Evolutionary conservation across 2,888 invertebrate species (phyloP).

Genomic region (Seira musarum): DNA sequence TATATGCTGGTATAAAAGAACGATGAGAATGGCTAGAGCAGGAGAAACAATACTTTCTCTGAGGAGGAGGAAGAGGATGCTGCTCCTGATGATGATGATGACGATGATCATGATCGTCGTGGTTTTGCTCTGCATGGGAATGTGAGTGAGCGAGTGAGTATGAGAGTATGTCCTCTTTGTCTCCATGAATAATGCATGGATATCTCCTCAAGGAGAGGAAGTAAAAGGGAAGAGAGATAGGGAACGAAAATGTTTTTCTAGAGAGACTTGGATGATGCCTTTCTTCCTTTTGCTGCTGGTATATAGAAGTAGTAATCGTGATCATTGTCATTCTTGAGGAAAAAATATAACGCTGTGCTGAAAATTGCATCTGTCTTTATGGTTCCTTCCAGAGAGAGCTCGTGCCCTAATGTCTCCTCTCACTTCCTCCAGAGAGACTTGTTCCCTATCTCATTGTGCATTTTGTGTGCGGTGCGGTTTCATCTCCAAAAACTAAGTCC

Average conservation of each 20-base stretch:
- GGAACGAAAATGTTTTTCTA: not conserved
- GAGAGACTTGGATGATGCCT: too few relatives aligned
- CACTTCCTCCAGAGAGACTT: constrained; percentile 4
- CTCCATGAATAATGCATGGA: constrained; percentile 38
- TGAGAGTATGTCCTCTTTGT: constrained; percentile 17
- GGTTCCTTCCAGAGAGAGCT: constrained; percentile 32
- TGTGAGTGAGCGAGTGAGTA: constrained; percentile 1
- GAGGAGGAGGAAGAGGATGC: not conserved
- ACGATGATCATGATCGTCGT: not conserved
- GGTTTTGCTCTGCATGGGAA: not conserved
- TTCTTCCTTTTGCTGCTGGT: too few relatives aligned
- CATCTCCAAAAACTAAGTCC: not conserved
- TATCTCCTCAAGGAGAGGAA: constrained; percentile 67
- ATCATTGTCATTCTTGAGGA: constrained; percentile 2
- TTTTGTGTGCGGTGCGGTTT: constrained; percentile 6
- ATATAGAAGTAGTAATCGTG: too few relatives aligned
- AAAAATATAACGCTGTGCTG: not conserved
- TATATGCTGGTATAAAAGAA: too few relatives aligned
- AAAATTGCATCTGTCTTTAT: constrained; percentile 28
- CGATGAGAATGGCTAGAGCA: not conserved
- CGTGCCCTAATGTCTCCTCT: constrained; percentile 1
- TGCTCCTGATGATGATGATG: not conserved
- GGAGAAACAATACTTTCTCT: not conserved
- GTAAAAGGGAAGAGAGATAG: constrained; percentile 3
- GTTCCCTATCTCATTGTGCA: constrained; percentile 4